phyloP scores from a whole-genome alignment of 2,797 vertebrate species.

The Notolepis coatsorum region DNA sequence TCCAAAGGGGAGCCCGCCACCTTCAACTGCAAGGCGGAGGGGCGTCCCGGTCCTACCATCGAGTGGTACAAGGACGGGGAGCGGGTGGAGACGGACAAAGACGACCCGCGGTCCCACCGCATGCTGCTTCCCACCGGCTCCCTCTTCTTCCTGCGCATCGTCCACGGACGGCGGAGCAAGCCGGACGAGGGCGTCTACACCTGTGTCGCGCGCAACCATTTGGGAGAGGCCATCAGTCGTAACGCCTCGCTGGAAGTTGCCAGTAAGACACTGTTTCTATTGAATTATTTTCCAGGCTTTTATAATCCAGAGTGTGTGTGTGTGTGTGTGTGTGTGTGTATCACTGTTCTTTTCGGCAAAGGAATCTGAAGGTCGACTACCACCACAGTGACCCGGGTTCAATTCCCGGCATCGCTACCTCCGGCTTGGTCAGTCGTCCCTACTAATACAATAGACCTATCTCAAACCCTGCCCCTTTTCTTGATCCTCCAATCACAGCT shows the following conservation, averaged over 20 bases:
- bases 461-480: too few species aligned
- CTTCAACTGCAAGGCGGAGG: constrained; percentile 93
- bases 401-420: too few species aligned
- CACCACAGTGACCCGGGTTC: too few species aligned
- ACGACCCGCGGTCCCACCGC: constrained; percentile 94
- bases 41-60: constrained; percentile 85
- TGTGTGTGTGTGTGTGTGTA: constrained; percentile 15
- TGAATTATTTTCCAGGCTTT: constrained; percentile 9
- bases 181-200: constrained; percentile 94
- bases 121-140: constrained; percentile 94
- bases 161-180: constrained; percentile 91
- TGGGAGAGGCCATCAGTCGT: constrained; percentile 90
- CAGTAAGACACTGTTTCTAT: constrained; percentile 78
- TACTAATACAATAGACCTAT: too few species aligned
- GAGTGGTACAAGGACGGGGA: constrained; percentile 98
- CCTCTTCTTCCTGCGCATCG: constrained; percentile 95
- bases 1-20: constrained; percentile 94
- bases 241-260: constrained; percentile 95
- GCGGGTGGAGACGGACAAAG: constrained; percentile 90
- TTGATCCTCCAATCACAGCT: too few species aligned
- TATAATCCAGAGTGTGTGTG: constrained; percentile 6
- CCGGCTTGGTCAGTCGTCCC: too few species aligned
- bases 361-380: too few species aligned
- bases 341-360: too few species aligned
- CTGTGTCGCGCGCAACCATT: constrained; percentile 93